phyloP scores from a whole-genome alignment of 1,140 invertebrate genomes.

The Pseudobourletiella spinata region DNA sequence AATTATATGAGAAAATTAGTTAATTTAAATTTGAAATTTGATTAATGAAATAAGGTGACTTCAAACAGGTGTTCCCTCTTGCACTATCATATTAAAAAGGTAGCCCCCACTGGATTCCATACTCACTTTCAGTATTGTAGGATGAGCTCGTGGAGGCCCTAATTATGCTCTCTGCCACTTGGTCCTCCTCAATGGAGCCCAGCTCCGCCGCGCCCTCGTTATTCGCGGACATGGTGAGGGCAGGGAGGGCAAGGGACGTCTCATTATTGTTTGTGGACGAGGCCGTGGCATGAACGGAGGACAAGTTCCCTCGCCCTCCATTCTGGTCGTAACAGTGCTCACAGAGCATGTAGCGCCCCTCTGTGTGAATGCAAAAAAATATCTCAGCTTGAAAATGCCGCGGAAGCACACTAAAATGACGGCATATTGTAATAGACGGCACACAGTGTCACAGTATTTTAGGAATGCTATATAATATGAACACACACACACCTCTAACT shows the following conservation, averaged over 20 bases:
- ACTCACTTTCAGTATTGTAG: background rate
- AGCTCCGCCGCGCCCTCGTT: background rate
- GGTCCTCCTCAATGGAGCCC: constrained; percentile 3
- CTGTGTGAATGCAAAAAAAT: too few species aligned
- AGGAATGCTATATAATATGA: too few species aligned
- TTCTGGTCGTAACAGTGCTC: constrained; percentile 46
- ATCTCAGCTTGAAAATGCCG: too few species aligned
- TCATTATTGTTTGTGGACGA: constrained; percentile 13
- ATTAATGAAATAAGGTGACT: too few species aligned
- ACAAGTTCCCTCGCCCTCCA: constrained; percentile 33
- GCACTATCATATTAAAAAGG: too few species aligned
- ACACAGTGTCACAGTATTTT: too few species aligned
- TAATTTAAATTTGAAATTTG: too few species aligned
- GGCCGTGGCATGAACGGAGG: background rate
- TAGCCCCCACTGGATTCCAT: background rate
- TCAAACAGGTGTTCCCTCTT: too few species aligned
- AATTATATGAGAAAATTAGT: too few species aligned
- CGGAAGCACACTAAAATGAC: too few species aligned
- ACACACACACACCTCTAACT: constrained; percentile 40
- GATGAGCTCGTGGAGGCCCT: constrained; percentile 1
- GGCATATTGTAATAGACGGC: too few species aligned
- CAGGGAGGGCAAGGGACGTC: constrained; percentile 22
- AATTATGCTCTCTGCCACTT: constrained; percentile 17
- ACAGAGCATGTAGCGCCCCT: constrained; percentile 46
- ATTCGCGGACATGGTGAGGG: constrained; percentile 24